Evolutionary conservation across 2,888 invertebrate species (phyloP).

Genomic region (Augiades crinisus): DNA sequence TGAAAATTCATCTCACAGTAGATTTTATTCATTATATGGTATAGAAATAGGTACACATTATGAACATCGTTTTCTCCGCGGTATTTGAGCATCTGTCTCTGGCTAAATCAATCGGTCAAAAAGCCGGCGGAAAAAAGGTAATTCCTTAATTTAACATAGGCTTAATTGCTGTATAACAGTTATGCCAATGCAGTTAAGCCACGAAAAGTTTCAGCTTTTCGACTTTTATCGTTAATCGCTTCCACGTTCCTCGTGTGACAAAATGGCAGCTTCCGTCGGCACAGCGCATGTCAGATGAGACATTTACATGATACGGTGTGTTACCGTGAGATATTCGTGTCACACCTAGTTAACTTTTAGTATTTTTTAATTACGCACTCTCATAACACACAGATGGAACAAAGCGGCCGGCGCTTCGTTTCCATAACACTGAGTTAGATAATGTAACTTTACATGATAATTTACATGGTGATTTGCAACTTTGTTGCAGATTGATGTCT

Average conservation of each 20-base stretch:
- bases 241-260: not conserved
- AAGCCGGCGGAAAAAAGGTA: too few relatives aligned
- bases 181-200: too few relatives aligned
- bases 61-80: too few relatives aligned
- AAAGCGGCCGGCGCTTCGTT: slow-evolving; percentile 16
- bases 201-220: too few relatives aligned
- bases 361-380: slow-evolving; percentile 32
- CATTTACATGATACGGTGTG: slow-evolving; percentile 44
- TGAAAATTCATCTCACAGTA: too few relatives aligned
- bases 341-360: slow-evolving; percentile 37
- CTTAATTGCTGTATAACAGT: too few relatives aligned
- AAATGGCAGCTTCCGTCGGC: slow-evolving; percentile 52
- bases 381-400: slow-evolving; percentile 21
- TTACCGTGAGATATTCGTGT: slow-evolving; percentile 35
- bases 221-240: not conserved
- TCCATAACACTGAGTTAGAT: slow-evolving; percentile 11
- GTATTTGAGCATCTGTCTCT: too few relatives aligned
- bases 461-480: slow-evolving; percentile 15
- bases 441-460: slow-evolving; percentile 5
- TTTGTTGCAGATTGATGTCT: slow-evolving; percentile 9
- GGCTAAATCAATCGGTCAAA: too few relatives aligned
- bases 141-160: too few relatives aligned
- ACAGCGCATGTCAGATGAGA: slow-evolving; percentile 41
- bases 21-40: too few relatives aligned
- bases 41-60: too few relatives aligned